Evolutionary conservation across 2,113 vertebrate species (phyloP).

Genomic region (Cottus gobio): DNA sequence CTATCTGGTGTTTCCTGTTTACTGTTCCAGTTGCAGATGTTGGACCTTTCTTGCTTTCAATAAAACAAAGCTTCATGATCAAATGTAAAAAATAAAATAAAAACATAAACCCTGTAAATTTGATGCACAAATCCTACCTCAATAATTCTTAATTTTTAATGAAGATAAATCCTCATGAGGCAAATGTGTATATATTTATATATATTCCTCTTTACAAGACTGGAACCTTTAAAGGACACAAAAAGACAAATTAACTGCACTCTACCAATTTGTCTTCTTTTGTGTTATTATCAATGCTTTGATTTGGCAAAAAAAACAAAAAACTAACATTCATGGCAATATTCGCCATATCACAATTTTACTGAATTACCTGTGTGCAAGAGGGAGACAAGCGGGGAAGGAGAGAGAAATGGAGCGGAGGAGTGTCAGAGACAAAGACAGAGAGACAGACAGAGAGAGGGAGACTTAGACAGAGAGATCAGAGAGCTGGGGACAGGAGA

Average conservation of each 20-base stretch:
- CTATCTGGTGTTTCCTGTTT: background rate
- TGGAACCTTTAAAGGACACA: conserved; percentile 1
- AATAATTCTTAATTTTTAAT: background rate
- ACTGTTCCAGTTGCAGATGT: background rate
- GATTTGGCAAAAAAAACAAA: conserved; percentile 19
- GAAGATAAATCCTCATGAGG: background rate
- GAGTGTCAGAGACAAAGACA: conserved; percentile 64
- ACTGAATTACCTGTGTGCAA: conserved; percentile 23
- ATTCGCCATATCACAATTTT: conserved; percentile 36
- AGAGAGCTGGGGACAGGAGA: conserved; percentile 71
- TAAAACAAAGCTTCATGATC: background rate
- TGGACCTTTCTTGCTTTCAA: background rate
- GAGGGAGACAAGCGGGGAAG: background rate
- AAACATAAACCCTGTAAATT: background rate
- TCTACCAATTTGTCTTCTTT: conserved; percentile 31
- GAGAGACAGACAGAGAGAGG: conserved; percentile 63
- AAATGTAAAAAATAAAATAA: background rate
- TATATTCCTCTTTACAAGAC: background rate
- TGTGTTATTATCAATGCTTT: conserved; percentile 25
- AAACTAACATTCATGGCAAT: conserved; percentile 14
- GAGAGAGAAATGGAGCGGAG: conserved; percentile 30
- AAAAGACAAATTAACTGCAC: background rate
- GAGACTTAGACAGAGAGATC: conserved; percentile 68
- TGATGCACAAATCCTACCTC: background rate
- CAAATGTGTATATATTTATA: background rate